Base-by-base conservation (phyloP, 2,113 vertebrate genomes). In the Ctenodactylus gundi region DNA sequence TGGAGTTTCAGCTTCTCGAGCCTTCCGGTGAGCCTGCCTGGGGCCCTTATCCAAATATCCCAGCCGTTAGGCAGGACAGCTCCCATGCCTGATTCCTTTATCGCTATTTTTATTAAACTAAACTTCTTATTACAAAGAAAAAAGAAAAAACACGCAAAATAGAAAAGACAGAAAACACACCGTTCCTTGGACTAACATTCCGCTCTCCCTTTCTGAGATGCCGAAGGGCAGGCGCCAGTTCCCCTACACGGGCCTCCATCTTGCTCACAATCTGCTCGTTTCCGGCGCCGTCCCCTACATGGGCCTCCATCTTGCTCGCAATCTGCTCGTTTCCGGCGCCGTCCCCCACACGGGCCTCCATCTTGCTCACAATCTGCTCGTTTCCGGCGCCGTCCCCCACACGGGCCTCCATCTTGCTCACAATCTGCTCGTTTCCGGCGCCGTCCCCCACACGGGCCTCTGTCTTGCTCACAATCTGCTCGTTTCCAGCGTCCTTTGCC, bases 311-410 rank as follows among this genome's bases (percentile, higher is more conserved):
- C 10, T 39, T 39, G 4, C 6, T 60, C 5, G 4, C 17, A n/a
- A 20, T 41, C 49, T 67, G 36, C 78, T 25, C 2, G 46, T 3
- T 36, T 62, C 17, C 34, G 27, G 25, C 34, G 31, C 18, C 85
- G n/a, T n/a, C n/a, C 10, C 7, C 41, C 27, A 12, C 12, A 0
- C 29, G 0, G 4, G 3, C 57, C 4, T 73, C 21, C 9, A 11
- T 53, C 10, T 39, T 39, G 4, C 6, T 60, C 5, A 4, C 17
- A n/a, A 20, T 41, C 49, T 67, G 36, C 78, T 25, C 2, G 46
- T 3, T 36, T 62, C 17, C 34, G 27, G 25, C 34, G 31, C 18
- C 85, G n/a, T n/a, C n/a, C 10, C 7, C 41, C 27, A 12, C 12
- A 0, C 29, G 0, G 4, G 3, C 57, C 4, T 73, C 21, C 9